Evolutionary conservation across 2,888 invertebrate genomes (phyloP).

Genomic region (Drosophila leonis): DNA sequence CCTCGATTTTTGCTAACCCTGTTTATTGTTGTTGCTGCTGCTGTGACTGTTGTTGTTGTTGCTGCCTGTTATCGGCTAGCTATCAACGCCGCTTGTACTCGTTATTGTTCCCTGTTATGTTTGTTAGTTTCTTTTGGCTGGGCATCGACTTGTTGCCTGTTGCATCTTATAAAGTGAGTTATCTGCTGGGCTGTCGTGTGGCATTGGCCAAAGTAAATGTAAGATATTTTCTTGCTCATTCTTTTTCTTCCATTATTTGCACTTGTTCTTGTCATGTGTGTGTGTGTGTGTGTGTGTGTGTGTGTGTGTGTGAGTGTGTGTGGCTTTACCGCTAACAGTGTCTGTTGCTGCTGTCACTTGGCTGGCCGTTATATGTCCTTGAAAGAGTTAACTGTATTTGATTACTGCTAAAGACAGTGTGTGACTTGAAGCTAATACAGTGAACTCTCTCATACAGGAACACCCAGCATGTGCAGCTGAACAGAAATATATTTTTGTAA

Average conservation of each 20-base stretch:
- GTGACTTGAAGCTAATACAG: background rate
- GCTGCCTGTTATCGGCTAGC: conserved; percentile 69
- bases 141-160: conserved; percentile 35
- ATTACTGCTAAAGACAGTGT: conserved; percentile 28
- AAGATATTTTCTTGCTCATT: conserved; percentile 14
- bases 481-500: background rate
- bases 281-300: conserved; percentile 37
- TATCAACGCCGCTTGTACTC: conserved; percentile 75
- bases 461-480: background rate
- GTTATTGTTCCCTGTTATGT: conserved; percentile 79
- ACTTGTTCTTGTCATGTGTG: conserved; percentile 36
- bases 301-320: conserved; percentile 47
- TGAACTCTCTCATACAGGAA: background rate
- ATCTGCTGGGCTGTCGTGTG: conserved; percentile 71
- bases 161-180: conserved; percentile 73
- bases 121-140: conserved; percentile 50
- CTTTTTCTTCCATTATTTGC: conserved; percentile 32
- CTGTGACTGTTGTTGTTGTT: conserved; percentile 42
- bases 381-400: conserved; percentile 71
- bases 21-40: conserved; percentile 53
- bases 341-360: conserved; percentile 60
- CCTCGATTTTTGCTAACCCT: conserved; percentile 70
- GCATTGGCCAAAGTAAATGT: conserved; percentile 38
- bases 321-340: conserved; percentile 61
- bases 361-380: conserved; percentile 71